Percentiles rank a stretch among this genome's conserved stretches.
These are phyloP conservation scores for Tipula lateralis DNA, from an alignment of 2,888 invertebrate genomes.

Conservation along the genomic window DNA sequence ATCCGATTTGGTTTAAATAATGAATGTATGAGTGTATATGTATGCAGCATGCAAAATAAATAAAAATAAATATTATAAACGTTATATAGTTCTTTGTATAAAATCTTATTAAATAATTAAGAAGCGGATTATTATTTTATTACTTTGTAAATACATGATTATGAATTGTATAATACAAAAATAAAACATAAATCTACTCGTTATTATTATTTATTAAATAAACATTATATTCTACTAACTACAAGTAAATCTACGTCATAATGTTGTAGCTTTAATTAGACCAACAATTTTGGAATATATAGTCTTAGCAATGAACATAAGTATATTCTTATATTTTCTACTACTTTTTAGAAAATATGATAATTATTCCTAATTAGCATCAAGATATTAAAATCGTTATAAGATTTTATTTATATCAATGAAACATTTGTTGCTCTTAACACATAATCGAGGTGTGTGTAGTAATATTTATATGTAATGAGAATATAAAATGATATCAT, in stretches of 20 bases:
- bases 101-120: not conserved
- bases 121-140: not conserved
- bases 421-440: not conserved
- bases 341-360: not conserved
- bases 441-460: too few relatives aligned
- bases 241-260: not conserved
- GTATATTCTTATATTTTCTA: not conserved
- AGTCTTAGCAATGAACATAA: too few relatives aligned
- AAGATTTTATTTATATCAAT: not conserved
- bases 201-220: not conserved
- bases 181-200: not conserved
- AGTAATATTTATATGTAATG: too few relatives aligned
- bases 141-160: not conserved
- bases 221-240: not conserved
- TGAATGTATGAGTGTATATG: not conserved
- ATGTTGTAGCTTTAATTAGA: not conserved
- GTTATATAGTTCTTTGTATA: not conserved
- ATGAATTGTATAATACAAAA: not conserved
- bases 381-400: not conserved
- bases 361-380: not conserved
- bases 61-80: not conserved
- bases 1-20: not conserved
- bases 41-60: slow-evolving; percentile 27
- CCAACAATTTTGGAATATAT: too few relatives aligned
- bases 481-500: too few relatives aligned